phyloP scores from a whole-genome alignment of 2,888 invertebrate genomes.

The Chymomyza procnemis region DNA sequence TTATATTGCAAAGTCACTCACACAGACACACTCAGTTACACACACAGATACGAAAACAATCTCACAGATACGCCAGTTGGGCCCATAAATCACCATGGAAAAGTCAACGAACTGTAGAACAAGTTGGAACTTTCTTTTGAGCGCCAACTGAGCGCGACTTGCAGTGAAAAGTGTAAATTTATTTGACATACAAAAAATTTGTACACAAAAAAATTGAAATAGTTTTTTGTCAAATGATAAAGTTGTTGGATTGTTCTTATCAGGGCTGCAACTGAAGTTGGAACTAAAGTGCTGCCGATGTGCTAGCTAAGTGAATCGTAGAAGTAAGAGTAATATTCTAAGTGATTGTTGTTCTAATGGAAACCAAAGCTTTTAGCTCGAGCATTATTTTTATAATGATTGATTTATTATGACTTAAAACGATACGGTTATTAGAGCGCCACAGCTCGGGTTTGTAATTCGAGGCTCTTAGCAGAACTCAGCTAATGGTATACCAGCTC shows the following conservation, averaged over 20 bases:
- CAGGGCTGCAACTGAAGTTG: background rate
- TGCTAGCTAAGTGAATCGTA: background rate
- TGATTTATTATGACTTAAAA: no score
- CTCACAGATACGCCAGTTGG: background rate
- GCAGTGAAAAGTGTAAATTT: conserved; percentile 60
- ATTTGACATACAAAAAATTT: conserved; percentile 54
- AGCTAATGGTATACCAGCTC: no score
- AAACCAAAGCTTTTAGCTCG: no score
- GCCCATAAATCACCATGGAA: background rate
- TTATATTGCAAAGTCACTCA: background rate
- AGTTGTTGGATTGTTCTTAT: background rate
- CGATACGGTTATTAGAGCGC: no score
- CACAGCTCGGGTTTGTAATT: no score
- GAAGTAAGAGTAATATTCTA: no score
- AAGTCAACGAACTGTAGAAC: conserved; percentile 58
- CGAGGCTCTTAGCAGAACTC: no score
- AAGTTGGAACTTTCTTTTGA: conserved; percentile 53
- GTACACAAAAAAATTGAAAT: conserved; percentile 6
- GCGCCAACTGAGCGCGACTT: conserved; percentile 15
- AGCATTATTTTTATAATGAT: no score
- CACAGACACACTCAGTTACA: background rate
- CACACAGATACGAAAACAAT: background rate
- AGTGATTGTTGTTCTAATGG: no score
- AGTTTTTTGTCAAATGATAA: conserved; percentile 11
- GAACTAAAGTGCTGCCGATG: conserved; percentile 1